Evolutionary conservation across 2,113 vertebrate genomes (phyloP).

Genomic region (Arvicanthis niloticus): DNA sequence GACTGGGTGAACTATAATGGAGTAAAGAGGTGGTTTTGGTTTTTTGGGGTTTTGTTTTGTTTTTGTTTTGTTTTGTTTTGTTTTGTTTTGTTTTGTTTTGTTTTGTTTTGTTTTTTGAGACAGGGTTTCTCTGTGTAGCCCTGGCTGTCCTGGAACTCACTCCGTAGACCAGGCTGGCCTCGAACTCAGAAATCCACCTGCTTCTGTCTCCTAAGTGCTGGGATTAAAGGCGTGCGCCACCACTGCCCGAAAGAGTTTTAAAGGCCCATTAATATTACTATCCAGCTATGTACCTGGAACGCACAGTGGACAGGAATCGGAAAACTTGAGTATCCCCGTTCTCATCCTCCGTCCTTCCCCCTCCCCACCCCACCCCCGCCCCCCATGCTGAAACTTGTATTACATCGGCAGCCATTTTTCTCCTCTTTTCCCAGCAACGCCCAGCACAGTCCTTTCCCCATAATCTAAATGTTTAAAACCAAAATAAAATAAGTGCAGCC

Average conservation of each 20-base stretch:
- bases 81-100: too few species aligned
- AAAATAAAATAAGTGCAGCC: slow-evolving; percentile 19
- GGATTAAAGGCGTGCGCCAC: too few species aligned
- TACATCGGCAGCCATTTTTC: slow-evolving; percentile 48
- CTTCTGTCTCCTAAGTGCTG: too few species aligned
- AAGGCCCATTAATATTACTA: slow-evolving; percentile 21
- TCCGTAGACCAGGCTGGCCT: too few species aligned
- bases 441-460: slow-evolving; percentile 48
- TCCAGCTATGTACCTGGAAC: not conserved
- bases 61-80: too few species aligned
- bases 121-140: too few species aligned
- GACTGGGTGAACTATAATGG: not conserved
- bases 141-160: too few species aligned
- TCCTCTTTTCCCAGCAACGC: slow-evolving; percentile 34
- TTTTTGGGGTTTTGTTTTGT: too few species aligned
- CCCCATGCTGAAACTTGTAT: not conserved
- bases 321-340: not conserved
- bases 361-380: not conserved
- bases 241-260: not conserved
- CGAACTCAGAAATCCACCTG: too few species aligned
- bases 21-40: not conserved
- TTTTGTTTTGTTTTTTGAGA: too few species aligned
- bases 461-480: slow-evolving; percentile 55
- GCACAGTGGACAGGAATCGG: not conserved
- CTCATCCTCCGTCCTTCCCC: not conserved